Percentiles rank a stretch among this genome's conserved stretches.
Evolutionary conservation across 2,797 vertebrate species (phyloP).

Genomic region (Chromobotia macracanthus): DNA sequence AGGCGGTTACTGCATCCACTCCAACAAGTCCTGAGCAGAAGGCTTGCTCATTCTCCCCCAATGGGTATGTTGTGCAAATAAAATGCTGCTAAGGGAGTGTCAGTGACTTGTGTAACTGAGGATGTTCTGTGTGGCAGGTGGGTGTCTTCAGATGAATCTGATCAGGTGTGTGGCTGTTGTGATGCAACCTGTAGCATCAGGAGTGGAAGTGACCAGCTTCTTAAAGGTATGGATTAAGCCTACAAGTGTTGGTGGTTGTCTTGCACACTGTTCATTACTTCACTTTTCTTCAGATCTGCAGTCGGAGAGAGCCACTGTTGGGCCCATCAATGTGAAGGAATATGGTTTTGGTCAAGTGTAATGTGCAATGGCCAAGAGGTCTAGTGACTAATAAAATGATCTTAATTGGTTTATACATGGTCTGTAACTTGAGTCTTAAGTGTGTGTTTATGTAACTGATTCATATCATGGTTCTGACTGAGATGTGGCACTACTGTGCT

Average conservation of each 20-base stretch:
- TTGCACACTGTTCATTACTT: no score
- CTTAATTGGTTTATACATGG: not conserved
- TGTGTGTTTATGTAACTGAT: no score
- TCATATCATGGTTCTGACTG: no score
- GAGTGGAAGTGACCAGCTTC: not conserved
- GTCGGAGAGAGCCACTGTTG: not conserved
- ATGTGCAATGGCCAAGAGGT: not conserved
- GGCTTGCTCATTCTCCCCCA: conserved; percentile 70
- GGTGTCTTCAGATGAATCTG: conserved; percentile 61
- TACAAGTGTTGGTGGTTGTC: not conserved
- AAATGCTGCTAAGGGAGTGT: not conserved
- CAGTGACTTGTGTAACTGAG: not conserved
- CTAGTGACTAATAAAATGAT: not conserved
- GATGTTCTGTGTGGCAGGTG: conserved; percentile 59
- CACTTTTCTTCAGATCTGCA: not conserved
- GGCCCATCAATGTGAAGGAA: conserved; percentile 30
- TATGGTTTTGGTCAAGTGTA: not conserved
- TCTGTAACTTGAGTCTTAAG: no score
- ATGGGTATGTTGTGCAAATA: conserved; percentile 56
- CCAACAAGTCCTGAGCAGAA: conserved; percentile 54
- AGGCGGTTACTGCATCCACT: conserved; percentile 57
- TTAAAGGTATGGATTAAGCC: not conserved
- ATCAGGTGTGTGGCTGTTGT: conserved; percentile 67
- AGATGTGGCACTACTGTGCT: no score
- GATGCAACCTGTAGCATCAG: conserved; percentile 60